These are phyloP conservation scores for Tachystola acroxantha DNA, from an alignment of 2,888 invertebrate species.

Conservation along the genomic window DNA sequence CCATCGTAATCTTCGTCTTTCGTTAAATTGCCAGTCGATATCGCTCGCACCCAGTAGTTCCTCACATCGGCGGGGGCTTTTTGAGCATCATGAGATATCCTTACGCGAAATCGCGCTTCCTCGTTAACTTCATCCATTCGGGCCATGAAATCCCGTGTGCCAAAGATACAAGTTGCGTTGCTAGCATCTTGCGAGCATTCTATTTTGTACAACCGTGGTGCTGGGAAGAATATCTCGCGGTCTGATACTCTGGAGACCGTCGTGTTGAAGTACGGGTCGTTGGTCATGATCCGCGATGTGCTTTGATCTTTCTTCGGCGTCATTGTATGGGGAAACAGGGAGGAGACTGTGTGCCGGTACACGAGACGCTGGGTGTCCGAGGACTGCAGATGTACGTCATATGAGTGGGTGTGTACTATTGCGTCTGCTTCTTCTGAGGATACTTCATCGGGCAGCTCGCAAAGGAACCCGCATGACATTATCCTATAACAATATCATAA, in stretches of 20 bases:
- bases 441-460: conserved; percentile 60
- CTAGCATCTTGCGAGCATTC: conserved; percentile 47
- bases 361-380: conserved; percentile 48
- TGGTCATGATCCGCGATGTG: conserved; percentile 72
- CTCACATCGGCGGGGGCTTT: conserved; percentile 37
- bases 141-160: conserved; percentile 44
- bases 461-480: conserved; percentile 79
- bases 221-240: conserved; percentile 79
- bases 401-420: conserved; percentile 70
- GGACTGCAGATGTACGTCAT: conserved; percentile 73
- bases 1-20: conserved; percentile 43
- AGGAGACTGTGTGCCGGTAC: conserved; percentile 61
- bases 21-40: conserved; percentile 36
- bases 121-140: conserved; percentile 37
- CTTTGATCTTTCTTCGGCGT: conserved; percentile 66
- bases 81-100: conserved; percentile 49
- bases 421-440: conserved; percentile 59
- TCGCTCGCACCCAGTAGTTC: conserved; percentile 51
- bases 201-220: conserved; percentile 70
- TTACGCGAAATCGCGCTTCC: conserved; percentile 38
- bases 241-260: conserved; percentile 77
- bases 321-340: conserved; percentile 35
- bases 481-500: conserved; percentile 37
- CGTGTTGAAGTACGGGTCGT: conserved; percentile 77
- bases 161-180: conserved; percentile 55